Conservation (phyloP, 2,888 invertebrate species). For the Loripinus fragilis region DNA sequence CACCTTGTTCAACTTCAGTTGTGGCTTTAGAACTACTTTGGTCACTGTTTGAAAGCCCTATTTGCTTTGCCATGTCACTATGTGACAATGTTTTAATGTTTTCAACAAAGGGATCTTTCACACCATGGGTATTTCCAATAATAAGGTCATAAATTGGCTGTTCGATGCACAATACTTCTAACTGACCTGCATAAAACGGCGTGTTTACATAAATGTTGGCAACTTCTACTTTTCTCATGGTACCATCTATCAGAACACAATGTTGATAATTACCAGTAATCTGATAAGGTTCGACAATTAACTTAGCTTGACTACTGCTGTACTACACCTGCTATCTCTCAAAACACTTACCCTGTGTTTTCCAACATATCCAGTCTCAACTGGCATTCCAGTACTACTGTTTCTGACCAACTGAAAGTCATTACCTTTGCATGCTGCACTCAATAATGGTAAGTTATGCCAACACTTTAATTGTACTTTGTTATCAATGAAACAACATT, state of each 20-base stretch:
- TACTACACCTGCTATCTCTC: conserved; percentile 18
- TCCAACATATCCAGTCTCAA: conserved; percentile 1
- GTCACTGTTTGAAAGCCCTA: background rate
- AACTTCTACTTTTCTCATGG: background rate
- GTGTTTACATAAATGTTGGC: background rate
- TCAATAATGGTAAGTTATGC: background rate
- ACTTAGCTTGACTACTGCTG: background rate
- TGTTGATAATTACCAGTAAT: background rate
- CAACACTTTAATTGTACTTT: no score
- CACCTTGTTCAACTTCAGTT: background rate
- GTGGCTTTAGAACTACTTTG: no score
- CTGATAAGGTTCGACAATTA: background rate
- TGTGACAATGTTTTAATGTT: background rate
- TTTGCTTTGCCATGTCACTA: background rate
- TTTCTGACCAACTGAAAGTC: background rate
- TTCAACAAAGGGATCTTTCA: background rate
- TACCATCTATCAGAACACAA: background rate
- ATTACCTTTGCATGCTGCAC: background rate
- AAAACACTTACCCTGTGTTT: conserved; percentile 3
- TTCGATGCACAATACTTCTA: background rate
- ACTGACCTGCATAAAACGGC: background rate
- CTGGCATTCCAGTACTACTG: conserved; percentile 5
- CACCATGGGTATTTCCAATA: background rate
- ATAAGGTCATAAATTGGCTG: background rate
- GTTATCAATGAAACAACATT: background rate